phyloP scores from a whole-genome alignment of 2,113 vertebrate genomes.

The human (Homo sapiens) region DNA sequence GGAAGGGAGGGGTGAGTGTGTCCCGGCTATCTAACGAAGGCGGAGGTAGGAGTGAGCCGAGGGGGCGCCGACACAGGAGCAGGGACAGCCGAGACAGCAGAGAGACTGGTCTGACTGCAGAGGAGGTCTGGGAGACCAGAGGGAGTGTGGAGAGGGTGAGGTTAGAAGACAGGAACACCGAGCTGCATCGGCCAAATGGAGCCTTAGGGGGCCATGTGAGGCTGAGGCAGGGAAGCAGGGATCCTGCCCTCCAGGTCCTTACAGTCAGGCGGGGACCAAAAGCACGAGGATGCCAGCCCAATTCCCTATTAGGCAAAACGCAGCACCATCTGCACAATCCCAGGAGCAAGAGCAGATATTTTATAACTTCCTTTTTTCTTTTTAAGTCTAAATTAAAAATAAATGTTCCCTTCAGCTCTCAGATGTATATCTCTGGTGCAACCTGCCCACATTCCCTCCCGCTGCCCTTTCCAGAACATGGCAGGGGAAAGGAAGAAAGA shows the following conservation, averaged over 20 bases:
- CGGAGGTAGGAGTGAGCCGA: not conserved
- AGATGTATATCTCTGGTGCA: conserved; percentile 80
- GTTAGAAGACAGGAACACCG: not conserved
- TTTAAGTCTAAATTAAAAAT: conserved; percentile 82
- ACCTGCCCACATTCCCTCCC: conserved; percentile 79
- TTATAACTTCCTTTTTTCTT: conserved; percentile 81
- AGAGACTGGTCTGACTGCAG: not conserved
- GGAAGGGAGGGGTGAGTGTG: not conserved
- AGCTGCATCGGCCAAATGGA: not conserved
- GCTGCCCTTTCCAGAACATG: conserved; percentile 79
- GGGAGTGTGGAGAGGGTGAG: not conserved
- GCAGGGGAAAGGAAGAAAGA: conserved; percentile 73
- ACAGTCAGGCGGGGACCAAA: conserved; percentile 18
- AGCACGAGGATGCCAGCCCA: conserved; percentile 43
- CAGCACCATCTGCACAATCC: conserved; percentile 77
- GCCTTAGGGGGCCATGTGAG: not conserved
- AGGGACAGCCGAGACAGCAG: not conserved
- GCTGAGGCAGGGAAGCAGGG: not conserved
- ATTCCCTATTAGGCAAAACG: conserved; percentile 76
- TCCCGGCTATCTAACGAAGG: not conserved
- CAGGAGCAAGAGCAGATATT: conserved; percentile 79
- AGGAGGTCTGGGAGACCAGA: not conserved
- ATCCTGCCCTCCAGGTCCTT: not conserved
- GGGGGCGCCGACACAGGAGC: not conserved
- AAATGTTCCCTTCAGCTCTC: conserved; percentile 81